Evolutionary conservation across 1,140 invertebrate genomes (phyloP).

Genomic region (Drosophila chauvacae): DNA sequence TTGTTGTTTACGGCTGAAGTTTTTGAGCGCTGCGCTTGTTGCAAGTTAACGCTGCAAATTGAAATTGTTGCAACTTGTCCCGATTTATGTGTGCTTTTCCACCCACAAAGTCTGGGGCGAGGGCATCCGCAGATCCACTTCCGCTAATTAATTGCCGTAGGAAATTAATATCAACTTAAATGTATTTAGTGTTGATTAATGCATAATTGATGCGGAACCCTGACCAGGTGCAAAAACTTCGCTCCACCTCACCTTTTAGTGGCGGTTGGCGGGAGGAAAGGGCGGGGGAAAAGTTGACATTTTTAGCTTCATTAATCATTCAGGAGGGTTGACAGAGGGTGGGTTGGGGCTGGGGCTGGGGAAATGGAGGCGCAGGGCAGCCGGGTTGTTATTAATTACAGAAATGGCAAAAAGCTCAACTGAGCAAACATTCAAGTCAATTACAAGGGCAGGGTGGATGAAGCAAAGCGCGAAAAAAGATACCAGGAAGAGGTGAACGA

Average conservation of each 20-base stretch:
- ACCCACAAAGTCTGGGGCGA: background rate
- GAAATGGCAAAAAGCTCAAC: slow-evolving; percentile 53
- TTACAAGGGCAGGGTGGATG: slow-evolving; percentile 37
- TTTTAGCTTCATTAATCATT: slow-evolving; percentile 66
- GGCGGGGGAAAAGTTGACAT: slow-evolving; percentile 45
- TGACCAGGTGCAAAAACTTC: slow-evolving; percentile 42
- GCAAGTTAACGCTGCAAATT: slow-evolving; percentile 55
- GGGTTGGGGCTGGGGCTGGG: background rate
- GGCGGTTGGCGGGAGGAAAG: no score
- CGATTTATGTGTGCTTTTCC: slow-evolving; percentile 23
- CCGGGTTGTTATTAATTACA: slow-evolving; percentile 55
- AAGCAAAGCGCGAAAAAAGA: slow-evolving; percentile 4
- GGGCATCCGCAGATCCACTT: slow-evolving; percentile 32
- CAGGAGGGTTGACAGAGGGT: slow-evolving; percentile 23
- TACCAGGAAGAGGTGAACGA: slow-evolving; percentile 2
- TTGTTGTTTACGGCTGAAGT: slow-evolving; percentile 48
- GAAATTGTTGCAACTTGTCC: slow-evolving; percentile 55
- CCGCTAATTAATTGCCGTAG: slow-evolving; percentile 54
- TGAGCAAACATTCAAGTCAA: slow-evolving; percentile 59
- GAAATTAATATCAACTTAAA: slow-evolving; percentile 65
- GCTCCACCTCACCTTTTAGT: slow-evolving; percentile 26
- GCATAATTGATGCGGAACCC: slow-evolving; percentile 52
- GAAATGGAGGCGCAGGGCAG: background rate
- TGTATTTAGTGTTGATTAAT: slow-evolving; percentile 68
- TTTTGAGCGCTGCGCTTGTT: slow-evolving; percentile 49